Evolutionary conservation across 2,888 invertebrate species (phyloP), one percentile per base, ranked within the genome.

Genomic region (Chelonus formosanus): DNA sequence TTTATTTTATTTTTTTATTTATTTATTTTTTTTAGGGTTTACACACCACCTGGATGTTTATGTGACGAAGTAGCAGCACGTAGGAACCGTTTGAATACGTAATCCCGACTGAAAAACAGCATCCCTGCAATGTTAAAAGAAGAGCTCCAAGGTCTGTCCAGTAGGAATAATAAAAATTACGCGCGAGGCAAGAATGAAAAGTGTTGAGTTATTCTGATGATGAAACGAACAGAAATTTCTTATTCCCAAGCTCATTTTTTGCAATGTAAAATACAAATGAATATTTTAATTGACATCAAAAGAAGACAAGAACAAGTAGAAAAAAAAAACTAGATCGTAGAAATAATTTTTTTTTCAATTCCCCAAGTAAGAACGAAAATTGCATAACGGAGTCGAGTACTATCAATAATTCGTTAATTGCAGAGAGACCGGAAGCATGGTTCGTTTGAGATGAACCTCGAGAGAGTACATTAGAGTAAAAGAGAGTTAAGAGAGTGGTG

Each of bases 81-180:
- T 71, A 70, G 69, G 44, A 60, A 66, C 73, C 73, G 72, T 74
- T 74, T 74, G 70, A 74, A 74, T 74, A 70, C 72, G 71, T 74
- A 74, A 74, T 74, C 71, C 69, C 70, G 68, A 68, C 71, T 56
- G 71, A 70, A 71, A 72, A 73, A 70, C 52, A 67, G 65, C 67
- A 59, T 69, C 55, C 40, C 59, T 65, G 47, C 44, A 47, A 47
- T 59, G 61, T 10, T 62, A 65, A 60, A 57, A 55, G 56, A 40
- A 43, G 10, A 43, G 40, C 52, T 44, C 20, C 36, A 50, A 53
- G 53, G 61, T 52, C 40, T 44, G 20, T 31, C 58, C 53, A 68
- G 57, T n/a, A 63, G 32, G 61, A 45, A 64, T 35, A 61, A 67
- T 63, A 32, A 55, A 66, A 59, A 68, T 64, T 63, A 62, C 52